Base-by-base conservation (phyloP, 1,140 invertebrate species). In the Calycopis cecrops region DNA sequence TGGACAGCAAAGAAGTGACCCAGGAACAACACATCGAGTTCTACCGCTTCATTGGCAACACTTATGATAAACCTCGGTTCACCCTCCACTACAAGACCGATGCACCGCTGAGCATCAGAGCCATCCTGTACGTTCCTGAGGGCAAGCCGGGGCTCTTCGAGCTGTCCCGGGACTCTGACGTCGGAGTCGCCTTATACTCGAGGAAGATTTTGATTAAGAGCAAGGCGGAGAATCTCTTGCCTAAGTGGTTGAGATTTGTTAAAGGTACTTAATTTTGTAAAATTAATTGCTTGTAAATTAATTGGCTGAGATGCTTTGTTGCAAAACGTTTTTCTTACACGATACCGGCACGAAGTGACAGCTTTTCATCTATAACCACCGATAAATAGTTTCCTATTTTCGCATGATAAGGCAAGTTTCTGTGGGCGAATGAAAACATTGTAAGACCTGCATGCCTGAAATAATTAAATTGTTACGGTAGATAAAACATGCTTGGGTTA, bases 221-320 rank as follows among this genome's bases (percentile, higher is more conserved):
- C 62, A 95, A 94, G 76, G 94, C 96, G 0, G 96, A 97, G 58
- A 94, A 96, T 73, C 92, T 99, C 60, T 85, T 99, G 59, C 97
- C 97, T 0, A 97, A 97, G 77, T 99, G 97, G 96, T 87, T 99
- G 47, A 87, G 97, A 69, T 99, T 99, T 86, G 87, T 98, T 1
- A 98, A 96, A 93, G 95, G 94, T 94, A 33, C 51, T 48, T 35
- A 3, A 28, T 28, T 28, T 28, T 28, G n/a, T n/a, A n/a, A n/a
- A n/a, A n/a, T n/a, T n/a, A n/a, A n/a, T n/a, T n/a, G n/a, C n/a
- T n/a, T n/a, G n/a, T n/a, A n/a, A n/a, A n/a, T n/a, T n/a, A n/a
- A n/a, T n/a, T n/a, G n/a, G n/a, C n/a, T n/a, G n/a, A n/a, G n/a
- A n/a, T n/a, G n/a, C n/a, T n/a, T n/a, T n/a, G n/a, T n/a, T n/a